Evolutionary conservation across 2,888 invertebrate genomes (phyloP), one percentile per base, ranked within the genome.

Genomic region (Microctonus hyperodae): DNA sequence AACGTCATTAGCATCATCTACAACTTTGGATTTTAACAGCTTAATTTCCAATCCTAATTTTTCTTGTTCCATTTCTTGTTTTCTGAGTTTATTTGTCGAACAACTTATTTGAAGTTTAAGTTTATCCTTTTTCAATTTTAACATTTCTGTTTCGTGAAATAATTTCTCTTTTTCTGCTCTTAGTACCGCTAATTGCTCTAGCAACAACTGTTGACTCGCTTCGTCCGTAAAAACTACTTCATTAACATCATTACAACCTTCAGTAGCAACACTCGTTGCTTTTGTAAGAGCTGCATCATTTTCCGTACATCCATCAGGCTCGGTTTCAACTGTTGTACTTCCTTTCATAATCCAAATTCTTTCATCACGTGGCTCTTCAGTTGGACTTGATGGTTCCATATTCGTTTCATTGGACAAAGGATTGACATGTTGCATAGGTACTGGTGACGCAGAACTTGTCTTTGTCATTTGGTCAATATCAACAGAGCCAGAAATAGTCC

Each of bases 51-150:
- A 76, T 28, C 80, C 74, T 10, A 82, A 71, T 59, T 82, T 82
- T 67, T 81, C 83, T 48, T 79, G 80, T 23, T 80, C 79, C 79
- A 81, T 78, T 67, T 83, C 80, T 48, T 82, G 79, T 48, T 79
- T 79, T 20, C 74, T 74, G 58, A 81, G 77, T 48, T 80, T 79
- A 22, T 77, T 79, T 0, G 76, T 73, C 59, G 77, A 80, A 64
- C 79, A 79, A 65, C 76, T 78, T 59, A 81, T 81, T 57, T 79
- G 79, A 16, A 76, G 64, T 65, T 84, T 87, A 25, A 88, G 86
- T 83, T 88, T 87, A 60, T 80, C 80, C 53, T 81, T 80, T 51
- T 83, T 83, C 20, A 82, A 71, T 58, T 82, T 82, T 6, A 84
- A 69, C 76, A 81, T 77, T 64, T 82, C 82, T 22, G 82, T 82